phyloP scores from a whole-genome alignment of 2,888 invertebrate species.

The Proisotoma minuta region DNA sequence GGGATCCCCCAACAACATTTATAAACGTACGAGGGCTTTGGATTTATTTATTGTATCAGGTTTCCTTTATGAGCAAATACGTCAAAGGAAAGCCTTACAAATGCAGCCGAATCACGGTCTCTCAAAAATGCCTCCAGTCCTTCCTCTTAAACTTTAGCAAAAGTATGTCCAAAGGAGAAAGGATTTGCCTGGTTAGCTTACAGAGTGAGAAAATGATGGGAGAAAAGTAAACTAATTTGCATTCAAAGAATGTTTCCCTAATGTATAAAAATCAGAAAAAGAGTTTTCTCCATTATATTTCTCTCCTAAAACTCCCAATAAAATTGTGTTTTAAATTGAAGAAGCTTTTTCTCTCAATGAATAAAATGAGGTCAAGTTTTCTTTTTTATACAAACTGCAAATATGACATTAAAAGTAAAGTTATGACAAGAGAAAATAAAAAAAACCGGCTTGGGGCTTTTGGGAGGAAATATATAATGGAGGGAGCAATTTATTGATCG shows the following conservation, averaged over 20 bases:
- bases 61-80: neutral
- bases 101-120: too few species aligned
- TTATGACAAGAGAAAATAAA: too few species aligned
- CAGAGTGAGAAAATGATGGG: neutral
- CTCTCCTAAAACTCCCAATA: too few species aligned
- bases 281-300: too few species aligned
- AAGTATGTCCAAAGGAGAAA: neutral
- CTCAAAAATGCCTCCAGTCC: too few species aligned
- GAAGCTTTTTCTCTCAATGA: too few species aligned
- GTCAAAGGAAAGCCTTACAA: too few species aligned
- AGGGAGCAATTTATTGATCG: constrained; percentile 10
- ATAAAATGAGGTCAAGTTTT: too few species aligned
- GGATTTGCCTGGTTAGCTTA: neutral
- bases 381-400: too few species aligned
- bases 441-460: constrained; percentile 1
- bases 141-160: too few species aligned
- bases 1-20: neutral
- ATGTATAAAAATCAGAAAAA: neutral
- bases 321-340: too few species aligned
- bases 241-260: neutral
- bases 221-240: neutral
- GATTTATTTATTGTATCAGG: constrained; percentile 5
- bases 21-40: neutral
- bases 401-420: too few species aligned
- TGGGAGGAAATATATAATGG: constrained; percentile 1